Conservation (phyloP, 64 coral and sea anemone species). For the Pocillopora damicornis region DNA sequence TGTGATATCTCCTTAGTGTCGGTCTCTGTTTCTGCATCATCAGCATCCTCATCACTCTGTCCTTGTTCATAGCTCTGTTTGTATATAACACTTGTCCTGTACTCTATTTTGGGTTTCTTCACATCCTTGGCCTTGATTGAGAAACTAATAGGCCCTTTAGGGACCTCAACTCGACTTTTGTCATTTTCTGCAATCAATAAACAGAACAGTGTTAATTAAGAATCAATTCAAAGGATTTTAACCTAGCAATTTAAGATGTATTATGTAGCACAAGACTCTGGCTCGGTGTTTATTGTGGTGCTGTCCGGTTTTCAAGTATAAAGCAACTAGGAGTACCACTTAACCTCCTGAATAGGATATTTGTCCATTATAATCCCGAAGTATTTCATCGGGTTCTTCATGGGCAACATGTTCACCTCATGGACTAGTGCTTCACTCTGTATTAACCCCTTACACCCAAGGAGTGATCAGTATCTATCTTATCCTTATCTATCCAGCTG, state of each 20-base stretch:
- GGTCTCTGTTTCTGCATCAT: slow-evolving; percentile 23
- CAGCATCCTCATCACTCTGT: slow-evolving; percentile 74
- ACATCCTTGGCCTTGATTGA: slow-evolving; percentile 80
- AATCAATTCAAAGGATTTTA: not conserved
- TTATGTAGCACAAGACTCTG: not conserved
- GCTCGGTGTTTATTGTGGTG: not conserved
- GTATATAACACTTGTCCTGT: slow-evolving; percentile 82
- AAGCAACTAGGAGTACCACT: too few relatives aligned
- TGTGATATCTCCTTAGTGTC: slow-evolving; percentile 40
- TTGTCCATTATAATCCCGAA: too few relatives aligned
- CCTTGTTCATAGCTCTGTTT: slow-evolving; percentile 83
- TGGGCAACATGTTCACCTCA: too few relatives aligned
- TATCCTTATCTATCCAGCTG: too few relatives aligned
- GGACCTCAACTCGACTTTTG: not conserved
- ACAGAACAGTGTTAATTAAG: not conserved
- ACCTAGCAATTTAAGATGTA: not conserved
- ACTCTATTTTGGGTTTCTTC: slow-evolving; percentile 90
- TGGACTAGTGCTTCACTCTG: too few relatives aligned
- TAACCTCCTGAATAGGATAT: too few relatives aligned
- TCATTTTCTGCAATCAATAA: not conserved
- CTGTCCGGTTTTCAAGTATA: too few relatives aligned
- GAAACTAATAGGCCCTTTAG: slow-evolving; percentile 90
- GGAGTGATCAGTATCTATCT: too few relatives aligned
- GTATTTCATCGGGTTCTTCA: too few relatives aligned
- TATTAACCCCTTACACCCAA: too few relatives aligned